Evolutionary conservation across 2,113 vertebrate genomes (phyloP).

Genomic region (Perca schrenkii): DNA sequence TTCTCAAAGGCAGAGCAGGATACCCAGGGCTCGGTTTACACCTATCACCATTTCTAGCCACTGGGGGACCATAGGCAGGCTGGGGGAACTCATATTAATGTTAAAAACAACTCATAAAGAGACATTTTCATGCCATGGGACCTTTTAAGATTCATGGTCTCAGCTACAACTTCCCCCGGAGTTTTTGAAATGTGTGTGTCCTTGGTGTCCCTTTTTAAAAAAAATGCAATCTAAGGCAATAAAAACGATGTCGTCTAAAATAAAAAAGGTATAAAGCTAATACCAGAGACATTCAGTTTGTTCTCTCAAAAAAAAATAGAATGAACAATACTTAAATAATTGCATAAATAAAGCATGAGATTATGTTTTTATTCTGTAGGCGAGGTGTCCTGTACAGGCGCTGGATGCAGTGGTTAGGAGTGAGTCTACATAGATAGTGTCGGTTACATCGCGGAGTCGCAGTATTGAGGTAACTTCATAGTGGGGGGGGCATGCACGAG

Average conservation of each 20-base stretch:
- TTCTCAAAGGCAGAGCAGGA: no score
- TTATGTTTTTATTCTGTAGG: slow-evolving; percentile 49
- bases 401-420: slow-evolving; percentile 36
- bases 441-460: slow-evolving; percentile 46
- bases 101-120: no score
- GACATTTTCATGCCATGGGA: no score
- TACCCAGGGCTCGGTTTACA: no score
- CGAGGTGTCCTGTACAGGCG: slow-evolving; percentile 43
- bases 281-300: slow-evolving; percentile 80
- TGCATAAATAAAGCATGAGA: slow-evolving; percentile 76
- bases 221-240: slow-evolving; percentile 70
- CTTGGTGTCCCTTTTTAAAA: slow-evolving; percentile 65
- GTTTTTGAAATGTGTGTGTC: slow-evolving; percentile 45
- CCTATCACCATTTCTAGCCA: no score
- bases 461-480: slow-evolving; percentile 70
- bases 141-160: slow-evolving; percentile 47
- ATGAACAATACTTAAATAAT: slow-evolving; percentile 72
- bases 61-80: no score
- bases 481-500: slow-evolving; percentile 52
- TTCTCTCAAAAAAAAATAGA: slow-evolving; percentile 52
- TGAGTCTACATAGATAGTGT: slow-evolving; percentile 52
- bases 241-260: slow-evolving; percentile 54
- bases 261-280: slow-evolving; percentile 74
- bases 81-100: no score
- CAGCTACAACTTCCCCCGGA: not conserved